phyloP scores from a whole-genome alignment of 2,113 vertebrate genomes.

The Takifugu flavidus region DNA sequence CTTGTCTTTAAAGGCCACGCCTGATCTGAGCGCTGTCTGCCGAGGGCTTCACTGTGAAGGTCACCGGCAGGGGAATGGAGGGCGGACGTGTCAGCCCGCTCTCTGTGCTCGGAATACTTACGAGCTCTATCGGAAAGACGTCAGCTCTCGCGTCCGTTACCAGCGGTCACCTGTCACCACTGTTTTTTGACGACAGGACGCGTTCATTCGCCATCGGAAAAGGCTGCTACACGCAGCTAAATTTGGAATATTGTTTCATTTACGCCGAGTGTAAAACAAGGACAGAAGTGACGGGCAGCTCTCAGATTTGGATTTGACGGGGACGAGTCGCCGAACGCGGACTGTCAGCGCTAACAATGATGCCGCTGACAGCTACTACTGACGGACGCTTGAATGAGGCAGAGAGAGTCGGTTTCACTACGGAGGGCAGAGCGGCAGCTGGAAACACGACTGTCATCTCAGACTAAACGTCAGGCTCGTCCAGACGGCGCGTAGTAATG shows the following conservation, averaged over 20 bases:
- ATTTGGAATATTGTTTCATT: background rate
- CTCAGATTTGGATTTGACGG: background rate
- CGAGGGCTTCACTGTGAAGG: slow-evolving; percentile 54
- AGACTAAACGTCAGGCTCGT: background rate
- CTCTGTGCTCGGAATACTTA: slow-evolving; percentile 52
- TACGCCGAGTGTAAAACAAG: background rate
- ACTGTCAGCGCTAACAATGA: background rate
- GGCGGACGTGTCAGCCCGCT: slow-evolving; percentile 34
- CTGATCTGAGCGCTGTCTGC: slow-evolving; percentile 61
- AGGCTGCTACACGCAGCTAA: background rate
- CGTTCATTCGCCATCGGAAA: slow-evolving; percentile 6
- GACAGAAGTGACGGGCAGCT: background rate
- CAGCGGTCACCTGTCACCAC: background rate
- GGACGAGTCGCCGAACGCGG: background rate
- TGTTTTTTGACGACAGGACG: slow-evolving; percentile 7
- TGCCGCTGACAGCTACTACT: background rate
- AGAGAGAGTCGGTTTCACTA: background rate
- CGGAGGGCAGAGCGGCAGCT: background rate
- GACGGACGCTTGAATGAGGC: background rate
- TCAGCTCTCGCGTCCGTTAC: slow-evolving; percentile 30
- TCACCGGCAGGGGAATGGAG: slow-evolving; percentile 47
- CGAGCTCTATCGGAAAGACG: slow-evolving; percentile 25
- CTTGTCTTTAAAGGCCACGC: slow-evolving; percentile 66
- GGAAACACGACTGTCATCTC: background rate
- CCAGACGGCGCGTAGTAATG: too few relatives aligned